Conservation (phyloP, 2,113 vertebrate species). For the Apteryx owenii region DNA sequence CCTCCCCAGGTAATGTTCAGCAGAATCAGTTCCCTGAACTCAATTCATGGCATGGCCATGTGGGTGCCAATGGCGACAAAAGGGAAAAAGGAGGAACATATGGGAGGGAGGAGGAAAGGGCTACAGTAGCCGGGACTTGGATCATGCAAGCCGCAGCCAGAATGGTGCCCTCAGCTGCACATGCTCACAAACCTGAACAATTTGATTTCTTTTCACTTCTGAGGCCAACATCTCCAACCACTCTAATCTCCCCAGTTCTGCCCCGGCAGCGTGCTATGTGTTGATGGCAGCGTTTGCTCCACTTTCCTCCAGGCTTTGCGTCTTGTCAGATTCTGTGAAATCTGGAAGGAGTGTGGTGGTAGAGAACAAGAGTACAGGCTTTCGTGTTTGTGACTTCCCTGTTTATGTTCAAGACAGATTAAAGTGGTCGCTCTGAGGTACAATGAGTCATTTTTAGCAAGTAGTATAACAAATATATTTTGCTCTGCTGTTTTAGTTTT, state of each 20-base stretch:
- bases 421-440: neutral
- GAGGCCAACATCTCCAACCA: neutral
- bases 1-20: neutral
- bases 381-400: neutral
- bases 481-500: neutral
- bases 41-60: neutral
- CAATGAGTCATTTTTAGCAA: neutral
- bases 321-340: neutral
- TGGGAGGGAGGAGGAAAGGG: neutral
- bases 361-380: neutral
- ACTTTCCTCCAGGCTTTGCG: neutral
- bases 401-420: neutral
- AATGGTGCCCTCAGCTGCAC: rapidly evolving
- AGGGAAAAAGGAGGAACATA: neutral
- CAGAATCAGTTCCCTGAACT: neutral
- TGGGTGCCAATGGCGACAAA: neutral
- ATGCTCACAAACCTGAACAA: neutral
- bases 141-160: neutral
- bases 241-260: neutral
- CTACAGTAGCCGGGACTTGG: rapidly evolving
- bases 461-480: neutral
- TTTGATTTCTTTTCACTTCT: neutral
- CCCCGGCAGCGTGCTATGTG: rapidly evolving
- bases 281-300: neutral
- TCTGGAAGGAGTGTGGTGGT: neutral